Evolutionary conservation across 30 jellyfish, hydroid and myxozoan genomes (phyloP), one percentile per base, ranked within the genome.

Genomic region (Hydra vulgaris): DNA sequence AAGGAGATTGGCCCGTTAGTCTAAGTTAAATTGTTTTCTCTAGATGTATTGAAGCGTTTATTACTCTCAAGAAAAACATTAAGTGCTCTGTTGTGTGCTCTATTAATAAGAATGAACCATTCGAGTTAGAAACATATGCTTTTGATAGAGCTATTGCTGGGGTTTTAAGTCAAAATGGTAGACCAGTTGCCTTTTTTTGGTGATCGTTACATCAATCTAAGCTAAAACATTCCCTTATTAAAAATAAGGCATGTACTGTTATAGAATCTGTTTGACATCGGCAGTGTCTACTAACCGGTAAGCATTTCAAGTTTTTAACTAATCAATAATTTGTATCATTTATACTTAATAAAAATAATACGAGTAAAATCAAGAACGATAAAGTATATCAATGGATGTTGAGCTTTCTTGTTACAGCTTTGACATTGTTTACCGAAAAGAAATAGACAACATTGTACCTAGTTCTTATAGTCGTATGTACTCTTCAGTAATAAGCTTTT

Each of bases 71-170:
- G 61, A 40, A 40, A 40, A 12, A 40, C 61, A 68, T n/a, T 68
- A 16, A 68, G 27, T 23, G 27, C 16, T 68, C 75, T 1, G 75
- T 68, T 23, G 75, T 68, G 27, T n/a, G 27, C 16, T 68, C 75
- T 68, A 68, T 68, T 15, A 23, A 68, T 68, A 23, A 68, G 75
- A 68, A 23, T 23, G 26, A 68, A 68, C 75, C 75, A n/a, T 75
- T 83, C 84, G 84, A 53, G 67, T 21, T 88, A 73, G 95, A 88
- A 83, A 83, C 95, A 0, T 90, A 74, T 77, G 90, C 90, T 7
- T 68, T 86, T 27, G 95, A 88, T 23, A 27, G 27, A 40, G 95
- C 95, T 5, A 78, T 87, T 54, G 79, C 95, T 21, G 86, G 74
- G 21, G 53, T 52, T 18, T 16, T 79, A 7, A 79, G 24, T 40